Percentiles rank a stretch among this genome's conserved stretches.
phyloP scores from a whole-genome alignment of 2,113 vertebrate species.

The Oryzias celebensis region DNA sequence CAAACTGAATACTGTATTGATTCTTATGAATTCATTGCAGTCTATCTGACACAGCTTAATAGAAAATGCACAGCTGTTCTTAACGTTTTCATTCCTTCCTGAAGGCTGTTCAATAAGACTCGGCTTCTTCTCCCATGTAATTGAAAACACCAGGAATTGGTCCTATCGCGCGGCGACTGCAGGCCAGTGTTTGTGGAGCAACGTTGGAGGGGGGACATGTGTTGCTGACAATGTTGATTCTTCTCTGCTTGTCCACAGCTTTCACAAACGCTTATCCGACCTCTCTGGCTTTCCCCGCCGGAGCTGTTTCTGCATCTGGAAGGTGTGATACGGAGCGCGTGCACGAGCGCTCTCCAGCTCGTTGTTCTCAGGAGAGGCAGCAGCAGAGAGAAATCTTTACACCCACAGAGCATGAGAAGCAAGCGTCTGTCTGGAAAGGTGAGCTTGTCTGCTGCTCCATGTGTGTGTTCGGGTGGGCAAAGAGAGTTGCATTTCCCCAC shows the following conservation, averaged over 20 bases:
- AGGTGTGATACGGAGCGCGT: slow-evolving; percentile 38
- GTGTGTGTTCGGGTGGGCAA: slow-evolving; percentile 26
- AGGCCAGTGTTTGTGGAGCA: slow-evolving; percentile 23
- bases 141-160: slow-evolving; percentile 37
- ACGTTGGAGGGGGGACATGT: slow-evolving; percentile 27
- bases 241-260: slow-evolving; percentile 34
- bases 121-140: slow-evolving; percentile 30
- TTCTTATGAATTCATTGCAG: slow-evolving; percentile 26
- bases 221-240: slow-evolving; percentile 32
- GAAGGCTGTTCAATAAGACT: slow-evolving; percentile 31
- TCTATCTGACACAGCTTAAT: slow-evolving; percentile 29
- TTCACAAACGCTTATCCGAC: slow-evolving; percentile 43
- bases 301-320: slow-evolving; percentile 39
- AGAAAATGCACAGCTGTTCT: slow-evolving; percentile 26
- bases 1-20: slow-evolving; percentile 9
- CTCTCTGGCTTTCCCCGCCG: slow-evolving; percentile 12
- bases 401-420: slow-evolving; percentile 52
- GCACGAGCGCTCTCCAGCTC: background rate
- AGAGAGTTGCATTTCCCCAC: slow-evolving; percentile 38
- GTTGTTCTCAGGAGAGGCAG: slow-evolving; percentile 34
- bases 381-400: slow-evolving; percentile 45
- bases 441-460: slow-evolving; percentile 40
- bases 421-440: slow-evolving; percentile 53
- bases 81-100: slow-evolving; percentile 15
- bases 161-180: slow-evolving; percentile 19